phyloP scores from a whole-genome alignment of 37 sponge, comb jelly and placozoan species.

The Agelas oroides region DNA sequence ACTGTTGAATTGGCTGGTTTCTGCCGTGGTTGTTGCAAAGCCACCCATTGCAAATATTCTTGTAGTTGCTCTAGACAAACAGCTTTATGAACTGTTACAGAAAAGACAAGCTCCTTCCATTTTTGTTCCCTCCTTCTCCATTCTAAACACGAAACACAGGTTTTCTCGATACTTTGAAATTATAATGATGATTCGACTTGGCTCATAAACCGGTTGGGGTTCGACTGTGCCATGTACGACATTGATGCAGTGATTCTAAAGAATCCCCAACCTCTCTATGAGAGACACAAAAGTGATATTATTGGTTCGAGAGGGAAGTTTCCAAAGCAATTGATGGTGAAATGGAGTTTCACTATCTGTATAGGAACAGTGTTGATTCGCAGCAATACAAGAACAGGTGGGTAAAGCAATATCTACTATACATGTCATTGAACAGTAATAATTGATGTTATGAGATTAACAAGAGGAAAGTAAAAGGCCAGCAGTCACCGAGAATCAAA shows the following conservation, averaged over 20 bases:
- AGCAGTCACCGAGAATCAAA: too few relatives aligned
- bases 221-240: constrained; percentile 39
- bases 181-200: constrained; percentile 41
- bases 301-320: constrained; percentile 30
- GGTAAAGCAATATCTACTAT: too few relatives aligned
- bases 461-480: too few relatives aligned
- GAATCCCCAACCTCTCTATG: constrained; percentile 26
- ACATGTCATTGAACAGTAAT: too few relatives aligned
- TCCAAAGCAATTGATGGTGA: constrained; percentile 6
- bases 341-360: constrained; percentile 45
- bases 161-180: constrained; percentile 13
- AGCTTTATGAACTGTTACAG: background rate
- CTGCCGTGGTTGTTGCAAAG: background rate
- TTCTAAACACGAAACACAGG: background rate
- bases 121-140: background rate
- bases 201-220: constrained; percentile 30
- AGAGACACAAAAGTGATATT: constrained; percentile 1
- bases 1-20: constrained; percentile 55
- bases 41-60: constrained; percentile 18
- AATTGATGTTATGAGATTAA: too few relatives aligned
- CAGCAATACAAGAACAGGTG: constrained; percentile 33
- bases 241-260: constrained; percentile 51
- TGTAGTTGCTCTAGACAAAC: constrained; percentile 45
- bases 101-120: background rate
- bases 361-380: constrained; percentile 24